Base-by-base conservation (phyloP, 2,888 invertebrate species). In the Euphydryas editha region DNA sequence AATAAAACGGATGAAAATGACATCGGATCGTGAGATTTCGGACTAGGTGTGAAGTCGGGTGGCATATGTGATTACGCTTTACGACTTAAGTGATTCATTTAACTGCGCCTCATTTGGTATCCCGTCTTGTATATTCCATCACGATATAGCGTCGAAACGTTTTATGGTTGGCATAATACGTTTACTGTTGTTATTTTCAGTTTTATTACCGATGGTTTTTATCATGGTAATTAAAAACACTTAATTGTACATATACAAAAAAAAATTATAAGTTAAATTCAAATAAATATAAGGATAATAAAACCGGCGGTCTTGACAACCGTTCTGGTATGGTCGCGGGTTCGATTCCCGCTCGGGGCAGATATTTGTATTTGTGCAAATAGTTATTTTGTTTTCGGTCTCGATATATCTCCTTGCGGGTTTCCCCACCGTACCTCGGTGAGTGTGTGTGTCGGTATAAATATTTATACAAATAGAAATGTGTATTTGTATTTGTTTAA, bases 1-100 rank as follows among this genome's bases (percentile, higher is more conserved):
- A 79, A 81, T 88, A 86, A 88, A 83, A 76, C 80, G 81, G 81
- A 78, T 81, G 82, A 88, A 85, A 87, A 86, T 88, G 87, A 89
- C 88, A 85, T 86, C 83, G 79, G 78, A 72, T 73, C 75, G 74
- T 78, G 81, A 80, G 84, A 84, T 85, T 83, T 80, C 72, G 78
- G 81, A 81, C 82, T 81, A 86, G 84, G 89, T 88, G 90, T 81
- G 85, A 90, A 87, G 80, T 80, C 76, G 79, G 83, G 86, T 86
- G 84, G 79, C 83, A 75, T 75, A 76, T 75, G 79, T 80, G 81
- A 86, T 86, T 80, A 79, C 74, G 72, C 78, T 89, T 90, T 88
- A 90, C 80, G 86, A 79, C 68, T 67, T 51, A 72, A 73, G 78
- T 83, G 83, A 86, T 85, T 81, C 81, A 82, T 76, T 75, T 75